A percentile compares a stretch with the other conserved stretches of the same genome.
These are phyloP conservation scores for Hyalella azteca DNA, from an alignment of 2,888 invertebrate genomes.

Conservation along the genomic window DNA sequence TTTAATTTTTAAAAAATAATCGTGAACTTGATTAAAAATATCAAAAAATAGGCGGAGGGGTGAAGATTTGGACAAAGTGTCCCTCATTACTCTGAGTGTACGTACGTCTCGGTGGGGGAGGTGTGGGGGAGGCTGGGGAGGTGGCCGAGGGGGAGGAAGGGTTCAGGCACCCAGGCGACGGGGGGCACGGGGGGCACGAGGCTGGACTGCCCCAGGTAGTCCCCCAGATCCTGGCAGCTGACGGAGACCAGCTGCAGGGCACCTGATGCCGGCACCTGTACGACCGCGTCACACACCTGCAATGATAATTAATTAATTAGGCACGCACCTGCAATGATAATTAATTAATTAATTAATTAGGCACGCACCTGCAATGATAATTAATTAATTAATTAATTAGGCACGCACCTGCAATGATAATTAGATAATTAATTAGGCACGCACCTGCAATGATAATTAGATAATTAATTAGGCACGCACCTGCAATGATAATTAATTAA, in stretches of 20 bases:
- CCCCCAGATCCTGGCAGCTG: constrained; percentile 38
- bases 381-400: not conserved
- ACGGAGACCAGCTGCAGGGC: constrained; percentile 14
- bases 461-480: not conserved
- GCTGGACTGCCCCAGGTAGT: constrained; percentile 23
- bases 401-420: not conserved
- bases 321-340: not conserved
- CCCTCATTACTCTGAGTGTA: no score
- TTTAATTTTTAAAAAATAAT: no score
- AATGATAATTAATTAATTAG: not conserved
- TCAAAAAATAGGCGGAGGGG: no score
- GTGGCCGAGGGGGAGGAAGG: constrained; percentile 36
- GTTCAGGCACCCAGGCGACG: constrained; percentile 7
- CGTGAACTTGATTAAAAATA: no score
- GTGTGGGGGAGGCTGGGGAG: not conserved
- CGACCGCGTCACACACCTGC: constrained; percentile 37
- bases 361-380: not conserved
- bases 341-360: not conserved
- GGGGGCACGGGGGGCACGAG: constrained; percentile 28
- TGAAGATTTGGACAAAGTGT: no score
- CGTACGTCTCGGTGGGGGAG: not conserved
- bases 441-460: not conserved
- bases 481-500: not conserved
- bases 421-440: not conserved
- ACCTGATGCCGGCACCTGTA: not conserved